Conservation (phyloP, 2,113 vertebrate genomes). For the Lasiurus borealis region DNA sequence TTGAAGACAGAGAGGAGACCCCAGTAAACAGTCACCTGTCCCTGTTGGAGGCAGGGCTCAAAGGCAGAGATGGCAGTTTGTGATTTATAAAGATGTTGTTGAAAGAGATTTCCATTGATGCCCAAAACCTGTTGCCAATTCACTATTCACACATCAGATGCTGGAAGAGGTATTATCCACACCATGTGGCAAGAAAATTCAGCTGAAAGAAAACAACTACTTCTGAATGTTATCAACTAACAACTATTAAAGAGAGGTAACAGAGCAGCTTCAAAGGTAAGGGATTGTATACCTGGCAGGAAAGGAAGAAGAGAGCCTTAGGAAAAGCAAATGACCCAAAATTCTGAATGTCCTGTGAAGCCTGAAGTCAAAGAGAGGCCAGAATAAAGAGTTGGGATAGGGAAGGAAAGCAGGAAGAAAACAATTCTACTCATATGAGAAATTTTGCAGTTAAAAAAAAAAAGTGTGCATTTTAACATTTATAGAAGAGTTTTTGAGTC, state of each 20-base stretch:
- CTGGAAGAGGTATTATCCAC: slow-evolving; percentile 62
- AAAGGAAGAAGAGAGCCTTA: neutral
- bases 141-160: slow-evolving; percentile 73
- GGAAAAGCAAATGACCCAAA: neutral
- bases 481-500: neutral
- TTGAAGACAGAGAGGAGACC: neutral
- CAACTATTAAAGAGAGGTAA: neutral
- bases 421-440: neutral
- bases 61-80: slow-evolving; percentile 33
- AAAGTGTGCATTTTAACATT: neutral
- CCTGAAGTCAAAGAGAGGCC: neutral
- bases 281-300: neutral
- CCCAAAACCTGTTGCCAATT: slow-evolving; percentile 67
- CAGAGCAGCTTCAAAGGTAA: neutral
- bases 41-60: neutral
- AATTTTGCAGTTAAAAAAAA: neutral
- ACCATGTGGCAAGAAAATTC: slow-evolving; percentile 71
- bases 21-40: neutral
- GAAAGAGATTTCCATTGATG: slow-evolving; percentile 52
- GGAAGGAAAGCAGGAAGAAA: neutral
- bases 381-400: neutral
- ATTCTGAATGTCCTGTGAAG: neutral
- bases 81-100: slow-evolving; percentile 53
- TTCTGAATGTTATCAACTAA: slow-evolving; percentile 52
- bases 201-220: neutral